These are phyloP conservation scores for Arnoldichthys spilopterus DNA, from an alignment of 2,797 vertebrate species.

Conservation along the genomic window DNA sequence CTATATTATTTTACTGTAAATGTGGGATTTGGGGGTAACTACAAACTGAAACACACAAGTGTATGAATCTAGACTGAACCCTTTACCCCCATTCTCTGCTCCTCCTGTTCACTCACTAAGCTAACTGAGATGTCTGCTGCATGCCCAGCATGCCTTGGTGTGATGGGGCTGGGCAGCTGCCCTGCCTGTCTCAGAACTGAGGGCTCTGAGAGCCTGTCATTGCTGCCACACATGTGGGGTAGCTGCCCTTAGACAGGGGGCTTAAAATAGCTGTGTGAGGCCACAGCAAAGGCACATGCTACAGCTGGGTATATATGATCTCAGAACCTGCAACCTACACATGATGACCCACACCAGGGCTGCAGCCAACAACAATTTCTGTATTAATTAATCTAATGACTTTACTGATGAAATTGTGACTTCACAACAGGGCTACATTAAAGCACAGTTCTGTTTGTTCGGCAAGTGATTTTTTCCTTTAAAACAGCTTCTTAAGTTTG, in stretches of 20 bases:
- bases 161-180: constrained; percentile 80
- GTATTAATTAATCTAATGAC: not conserved
- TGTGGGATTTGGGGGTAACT: too few species aligned
- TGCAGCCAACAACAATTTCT: not conserved
- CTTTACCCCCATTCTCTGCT: constrained; percentile 43
- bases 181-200: constrained; percentile 63
- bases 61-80: constrained; percentile 60
- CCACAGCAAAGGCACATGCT: constrained; percentile 20
- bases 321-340: not conserved
- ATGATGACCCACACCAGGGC: not conserved
- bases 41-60: too few species aligned
- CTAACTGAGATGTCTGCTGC: constrained; percentile 70
- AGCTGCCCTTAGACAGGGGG: constrained; percentile 52
- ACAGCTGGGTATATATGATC: not conserved
- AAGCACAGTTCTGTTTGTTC: too few species aligned
- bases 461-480: too few species aligned
- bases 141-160: constrained; percentile 71
- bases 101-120: constrained; percentile 56
- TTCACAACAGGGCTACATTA: too few species aligned
- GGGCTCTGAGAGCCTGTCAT: constrained; percentile 66
- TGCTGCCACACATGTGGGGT: constrained; percentile 69
- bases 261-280: constrained; percentile 69
- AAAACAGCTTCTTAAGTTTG: too few species aligned
- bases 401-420: too few species aligned
- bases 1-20: too few species aligned